phyloP scores from a whole-genome alignment of 2,888 invertebrate species.

The Eumacrocentrus americanus region DNA sequence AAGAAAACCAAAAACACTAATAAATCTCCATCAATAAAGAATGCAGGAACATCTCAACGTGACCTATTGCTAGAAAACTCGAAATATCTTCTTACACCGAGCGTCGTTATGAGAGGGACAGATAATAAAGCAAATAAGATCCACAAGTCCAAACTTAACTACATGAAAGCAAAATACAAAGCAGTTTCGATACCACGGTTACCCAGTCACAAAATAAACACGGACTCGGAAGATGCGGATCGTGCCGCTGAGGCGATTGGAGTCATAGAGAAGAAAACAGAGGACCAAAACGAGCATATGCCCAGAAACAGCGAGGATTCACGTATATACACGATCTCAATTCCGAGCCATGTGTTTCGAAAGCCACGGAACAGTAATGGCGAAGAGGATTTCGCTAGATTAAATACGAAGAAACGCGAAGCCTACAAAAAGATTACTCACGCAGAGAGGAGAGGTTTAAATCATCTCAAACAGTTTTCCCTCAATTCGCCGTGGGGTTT shows the following conservation, averaged over 20 bases:
- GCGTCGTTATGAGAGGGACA: not conserved
- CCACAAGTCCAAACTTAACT: too few species aligned
- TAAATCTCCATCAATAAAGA: not conserved
- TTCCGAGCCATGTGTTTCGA: not conserved
- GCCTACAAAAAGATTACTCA: too few species aligned
- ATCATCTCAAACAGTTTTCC: too few species aligned
- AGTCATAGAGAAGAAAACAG: too few species aligned
- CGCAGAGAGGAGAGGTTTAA: too few species aligned
- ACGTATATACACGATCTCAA: not conserved
- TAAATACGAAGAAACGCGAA: not conserved
- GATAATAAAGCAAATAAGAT: not conserved
- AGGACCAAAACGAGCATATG: too few species aligned
- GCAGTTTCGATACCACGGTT: not conserved
- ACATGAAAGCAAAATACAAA: too few species aligned
- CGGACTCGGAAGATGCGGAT: not conserved
- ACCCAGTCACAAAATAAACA: not conserved
- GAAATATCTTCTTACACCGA: constrained; percentile 6
- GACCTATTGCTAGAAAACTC: not conserved
- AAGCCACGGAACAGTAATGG: not conserved
- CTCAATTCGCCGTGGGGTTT: not conserved
- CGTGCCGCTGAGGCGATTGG: not conserved
- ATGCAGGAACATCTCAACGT: not conserved
- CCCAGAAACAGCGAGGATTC: not conserved
- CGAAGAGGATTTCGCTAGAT: not conserved
- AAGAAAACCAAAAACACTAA: not conserved